phyloP scores from a whole-genome alignment of 2,888 invertebrate genomes.

The Tinea pellionella region DNA sequence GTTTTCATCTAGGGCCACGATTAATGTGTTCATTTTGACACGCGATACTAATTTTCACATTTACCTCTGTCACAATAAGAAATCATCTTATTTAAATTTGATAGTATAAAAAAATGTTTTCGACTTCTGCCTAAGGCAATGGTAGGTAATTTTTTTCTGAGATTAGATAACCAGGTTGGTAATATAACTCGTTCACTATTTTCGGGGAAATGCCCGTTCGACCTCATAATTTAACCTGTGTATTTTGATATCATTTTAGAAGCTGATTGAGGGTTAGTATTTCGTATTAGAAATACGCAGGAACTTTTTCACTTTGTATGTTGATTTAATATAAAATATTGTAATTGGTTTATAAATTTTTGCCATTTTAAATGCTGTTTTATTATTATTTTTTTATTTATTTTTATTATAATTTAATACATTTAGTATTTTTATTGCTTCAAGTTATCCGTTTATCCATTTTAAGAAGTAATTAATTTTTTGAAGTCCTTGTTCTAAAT shows the following conservation, averaged over 20 bases:
- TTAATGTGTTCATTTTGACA: neutral
- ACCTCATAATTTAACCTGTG: neutral
- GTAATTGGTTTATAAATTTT: too few species aligned
- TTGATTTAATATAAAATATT: too few species aligned
- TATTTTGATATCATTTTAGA: neutral
- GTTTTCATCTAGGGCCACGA: too few species aligned
- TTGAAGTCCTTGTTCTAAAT: too few species aligned
- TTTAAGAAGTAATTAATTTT: too few species aligned
- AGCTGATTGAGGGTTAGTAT: neutral
- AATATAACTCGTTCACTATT: constrained; percentile 18
- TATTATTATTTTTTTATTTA: too few species aligned
- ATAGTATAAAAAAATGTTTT: constrained; percentile 1
- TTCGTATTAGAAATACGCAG: too few species aligned
- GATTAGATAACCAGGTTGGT: constrained; percentile 10
- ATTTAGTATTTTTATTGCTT: too few species aligned
- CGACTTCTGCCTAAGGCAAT: constrained; percentile 5
- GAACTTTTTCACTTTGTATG: too few species aligned
- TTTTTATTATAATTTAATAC: too few species aligned
- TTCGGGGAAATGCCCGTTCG: constrained; percentile 13
- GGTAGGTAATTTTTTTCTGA: neutral
- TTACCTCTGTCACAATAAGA: neutral
- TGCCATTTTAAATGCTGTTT: too few species aligned
- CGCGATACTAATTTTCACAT: neutral
- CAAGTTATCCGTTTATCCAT: too few species aligned
- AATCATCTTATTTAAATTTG: neutral